Evolutionary conservation across 2,113 vertebrate species (phyloP).

Genomic region (Nannospalax galili): DNA sequence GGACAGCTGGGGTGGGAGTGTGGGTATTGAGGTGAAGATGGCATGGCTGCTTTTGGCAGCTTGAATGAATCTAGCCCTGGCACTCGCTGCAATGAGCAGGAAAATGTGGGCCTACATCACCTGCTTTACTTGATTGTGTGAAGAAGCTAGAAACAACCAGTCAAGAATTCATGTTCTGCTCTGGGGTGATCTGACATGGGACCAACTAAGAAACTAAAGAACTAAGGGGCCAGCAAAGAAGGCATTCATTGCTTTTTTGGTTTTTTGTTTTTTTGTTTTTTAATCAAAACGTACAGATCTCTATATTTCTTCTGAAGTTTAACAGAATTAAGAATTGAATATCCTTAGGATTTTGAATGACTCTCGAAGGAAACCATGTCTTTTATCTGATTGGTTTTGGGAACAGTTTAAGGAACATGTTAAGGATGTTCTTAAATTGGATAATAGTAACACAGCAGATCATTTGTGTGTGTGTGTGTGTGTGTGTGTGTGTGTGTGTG

Average conservation of each 20-base stretch:
- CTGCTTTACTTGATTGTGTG: background rate
- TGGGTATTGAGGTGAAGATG: no score
- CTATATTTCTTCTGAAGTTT: background rate
- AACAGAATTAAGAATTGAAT: background rate
- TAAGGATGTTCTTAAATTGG: background rate
- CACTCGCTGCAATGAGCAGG: background rate
- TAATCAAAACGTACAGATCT: background rate
- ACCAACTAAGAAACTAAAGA: background rate
- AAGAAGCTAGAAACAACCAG: background rate
- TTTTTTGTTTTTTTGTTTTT: no score
- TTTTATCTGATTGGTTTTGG: conserved; percentile 25
- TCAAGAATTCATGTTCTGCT: background rate
- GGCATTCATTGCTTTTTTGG: no score
- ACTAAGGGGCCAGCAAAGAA: background rate
- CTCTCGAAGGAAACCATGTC: background rate
- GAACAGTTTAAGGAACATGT: background rate
- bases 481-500: background rate
- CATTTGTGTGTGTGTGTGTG: background rate
- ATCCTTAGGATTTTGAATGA: conserved; percentile 4
- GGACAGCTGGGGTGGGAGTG: background rate
- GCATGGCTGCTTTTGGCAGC: background rate
- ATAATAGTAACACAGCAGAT: background rate
- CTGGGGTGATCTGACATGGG: background rate
- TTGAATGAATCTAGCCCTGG: background rate
- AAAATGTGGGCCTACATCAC: background rate